Evolutionary conservation across 1,140 invertebrate genomes (phyloP).

Genomic region (Papilio polyxenes): DNA sequence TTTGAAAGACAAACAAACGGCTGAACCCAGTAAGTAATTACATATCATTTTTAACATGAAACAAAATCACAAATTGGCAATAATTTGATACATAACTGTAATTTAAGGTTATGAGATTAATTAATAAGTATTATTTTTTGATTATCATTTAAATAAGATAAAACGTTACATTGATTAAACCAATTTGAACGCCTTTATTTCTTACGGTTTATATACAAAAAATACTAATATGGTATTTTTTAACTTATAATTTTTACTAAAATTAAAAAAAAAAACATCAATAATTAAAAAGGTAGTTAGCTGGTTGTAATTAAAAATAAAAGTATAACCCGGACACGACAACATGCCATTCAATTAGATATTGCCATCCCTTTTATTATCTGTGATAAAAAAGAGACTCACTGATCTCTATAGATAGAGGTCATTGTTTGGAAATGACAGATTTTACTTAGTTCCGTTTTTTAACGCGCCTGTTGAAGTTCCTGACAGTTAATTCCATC

Average conservation of each 20-base stretch:
- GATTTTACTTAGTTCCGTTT: too few relatives aligned
- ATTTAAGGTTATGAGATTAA: too few relatives aligned
- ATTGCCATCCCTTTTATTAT: background rate
- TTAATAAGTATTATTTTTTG: background rate
- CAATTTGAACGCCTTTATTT: background rate
- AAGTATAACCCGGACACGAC: background rate
- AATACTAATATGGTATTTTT: background rate
- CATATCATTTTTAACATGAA: too few relatives aligned
- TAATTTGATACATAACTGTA: too few relatives aligned
- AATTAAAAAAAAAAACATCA: conserved; percentile 21
- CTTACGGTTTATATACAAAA: background rate
- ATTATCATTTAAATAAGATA: background rate
- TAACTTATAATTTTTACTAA: background rate
- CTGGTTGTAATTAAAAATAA: background rate
- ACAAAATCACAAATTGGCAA: background rate
- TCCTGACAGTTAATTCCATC: too few relatives aligned
- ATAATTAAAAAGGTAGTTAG: conserved; percentile 16
- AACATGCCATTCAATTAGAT: background rate
- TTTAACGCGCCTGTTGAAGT: too few relatives aligned
- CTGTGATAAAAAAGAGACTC: too few relatives aligned
- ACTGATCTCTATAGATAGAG: too few relatives aligned
- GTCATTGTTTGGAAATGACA: too few relatives aligned
- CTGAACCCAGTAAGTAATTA: too few relatives aligned
- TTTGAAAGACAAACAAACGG: too few relatives aligned
- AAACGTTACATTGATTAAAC: background rate